phyloP scores from a whole-genome alignment of 2,888 invertebrate genomes.

The Anthrax anthrax region DNA sequence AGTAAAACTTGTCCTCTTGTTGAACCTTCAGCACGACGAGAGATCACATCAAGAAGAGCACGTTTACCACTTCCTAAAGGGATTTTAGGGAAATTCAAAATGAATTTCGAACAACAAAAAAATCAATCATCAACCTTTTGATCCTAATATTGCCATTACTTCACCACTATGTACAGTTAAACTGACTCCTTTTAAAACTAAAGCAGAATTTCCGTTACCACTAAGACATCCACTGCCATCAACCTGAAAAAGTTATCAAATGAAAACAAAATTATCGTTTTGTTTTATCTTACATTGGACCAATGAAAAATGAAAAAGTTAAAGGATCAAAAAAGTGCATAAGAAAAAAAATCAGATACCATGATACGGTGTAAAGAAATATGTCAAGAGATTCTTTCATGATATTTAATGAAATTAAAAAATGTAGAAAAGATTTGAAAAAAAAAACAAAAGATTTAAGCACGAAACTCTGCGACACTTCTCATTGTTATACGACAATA shows the following conservation, averaged over 20 bases:
- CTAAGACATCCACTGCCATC: constrained; percentile 64
- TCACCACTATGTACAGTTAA: constrained; percentile 85
- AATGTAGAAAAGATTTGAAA: too few species aligned
- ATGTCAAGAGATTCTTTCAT: too few species aligned
- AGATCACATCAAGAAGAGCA: constrained; percentile 84
- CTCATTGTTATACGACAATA: too few species aligned
- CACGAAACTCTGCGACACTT: background rate
- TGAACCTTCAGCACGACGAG: constrained; percentile 62
- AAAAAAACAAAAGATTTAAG: constrained; percentile 7
- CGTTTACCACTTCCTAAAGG: constrained; percentile 81
- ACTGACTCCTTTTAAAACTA: constrained; percentile 85
- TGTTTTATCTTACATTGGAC: too few species aligned
- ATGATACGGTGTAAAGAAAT: too few species aligned
- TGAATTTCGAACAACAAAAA: background rate
- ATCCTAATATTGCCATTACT: constrained; percentile 83
- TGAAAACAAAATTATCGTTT: too few species aligned
- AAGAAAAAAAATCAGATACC: too few species aligned
- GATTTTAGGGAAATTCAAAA: too few species aligned
- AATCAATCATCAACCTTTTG: constrained; percentile 50
- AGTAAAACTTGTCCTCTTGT: constrained; percentile 79
- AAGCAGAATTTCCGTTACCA: constrained; percentile 65
- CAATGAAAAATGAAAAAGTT: too few species aligned
- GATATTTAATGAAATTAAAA: too few species aligned
- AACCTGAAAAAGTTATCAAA: constrained; percentile 48
- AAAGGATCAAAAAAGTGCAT: too few species aligned